These are phyloP conservation scores for Felis chaus DNA, from an alignment of 2,113 vertebrate genomes.

Conservation along the genomic window DNA sequence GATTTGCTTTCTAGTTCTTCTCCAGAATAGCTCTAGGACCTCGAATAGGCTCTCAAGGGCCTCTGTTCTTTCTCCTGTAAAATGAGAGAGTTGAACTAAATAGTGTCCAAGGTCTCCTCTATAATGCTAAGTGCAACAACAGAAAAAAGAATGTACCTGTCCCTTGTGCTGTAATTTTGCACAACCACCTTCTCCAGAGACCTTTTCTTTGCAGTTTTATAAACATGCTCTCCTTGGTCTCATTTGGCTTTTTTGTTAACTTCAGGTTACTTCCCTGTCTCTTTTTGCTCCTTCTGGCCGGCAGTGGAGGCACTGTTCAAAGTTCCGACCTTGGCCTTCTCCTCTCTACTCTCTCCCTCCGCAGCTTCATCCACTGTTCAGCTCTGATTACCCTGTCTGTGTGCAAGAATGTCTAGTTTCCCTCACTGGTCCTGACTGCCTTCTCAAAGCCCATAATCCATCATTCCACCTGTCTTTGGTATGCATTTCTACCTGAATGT, in stretches of 20 bases:
- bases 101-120: neutral
- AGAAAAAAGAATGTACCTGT: neutral
- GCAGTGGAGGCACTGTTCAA: neutral
- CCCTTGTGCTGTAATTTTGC: neutral
- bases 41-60: neutral
- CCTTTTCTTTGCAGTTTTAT: neutral
- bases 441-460: neutral
- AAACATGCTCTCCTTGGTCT: neutral
- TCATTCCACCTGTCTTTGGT: neutral
- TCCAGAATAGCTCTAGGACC: neutral
- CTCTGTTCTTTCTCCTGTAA: neutral
- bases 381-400: neutral
- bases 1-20: neutral
- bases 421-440: neutral
- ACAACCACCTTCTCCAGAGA: neutral
- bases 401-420: neutral
- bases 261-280: neutral
- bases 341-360: neutral
- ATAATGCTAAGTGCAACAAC: neutral
- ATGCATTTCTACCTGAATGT: neutral
- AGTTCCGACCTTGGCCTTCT: neutral
- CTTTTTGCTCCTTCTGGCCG: neutral
- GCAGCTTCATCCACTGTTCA: neutral
- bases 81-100: neutral
- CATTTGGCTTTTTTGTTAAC: neutral